Base-by-base conservation (phyloP, 2,888 invertebrate genomes). In the Synanthedon vespiformis region DNA sequence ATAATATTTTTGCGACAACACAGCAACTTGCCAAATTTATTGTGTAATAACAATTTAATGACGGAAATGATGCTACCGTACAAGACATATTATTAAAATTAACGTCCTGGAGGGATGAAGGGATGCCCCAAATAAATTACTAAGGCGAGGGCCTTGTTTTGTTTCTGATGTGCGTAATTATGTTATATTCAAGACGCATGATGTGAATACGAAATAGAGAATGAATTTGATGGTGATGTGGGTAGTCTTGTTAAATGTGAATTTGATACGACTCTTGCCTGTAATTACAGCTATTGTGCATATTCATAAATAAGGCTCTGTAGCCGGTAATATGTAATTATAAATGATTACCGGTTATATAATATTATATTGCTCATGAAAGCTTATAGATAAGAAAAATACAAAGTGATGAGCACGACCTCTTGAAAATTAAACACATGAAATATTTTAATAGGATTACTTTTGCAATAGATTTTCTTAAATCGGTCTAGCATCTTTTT, bases 31-130 rank as follows among this genome's bases (percentile, higher is more conserved):
- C 62, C 58, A 64, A 70, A 74, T 74, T 72, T 72, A 75, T 70
- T 61, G 61, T 63, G 67, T 67, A 70, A 71, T 74, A 75, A 73
- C 69, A 67, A 67, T 66, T 67, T 73, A 72, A 75, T 72, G 67
- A 71, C 68, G 71, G 68, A 70, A 74, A 68, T 62, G 63, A 67
- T 63, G 64, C 58, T 63, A 57, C 55, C 55, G 56, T 58, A 58
- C 51, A 61, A 61, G 61, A 58, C 56, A 56, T 55, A 55, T 48
- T 70, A 72, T 74, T 73, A 70, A 74, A 74, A 73, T 77, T 70
- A 69, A 73, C 70, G 66, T 64, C 60, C 61, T 61, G 63, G 55
- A 62, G 57, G 62, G 65, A 55, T 64, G 65, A 64, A 65, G 63
- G 69, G 69, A 66, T 66, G 67, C 61, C 65, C 65, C 54, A 58